A percentile compares a stretch with the other conserved stretches of the same genome.
Evolutionary conservation across 1,140 invertebrate species (phyloP).

Genomic region (Neuroterus valhalla): DNA sequence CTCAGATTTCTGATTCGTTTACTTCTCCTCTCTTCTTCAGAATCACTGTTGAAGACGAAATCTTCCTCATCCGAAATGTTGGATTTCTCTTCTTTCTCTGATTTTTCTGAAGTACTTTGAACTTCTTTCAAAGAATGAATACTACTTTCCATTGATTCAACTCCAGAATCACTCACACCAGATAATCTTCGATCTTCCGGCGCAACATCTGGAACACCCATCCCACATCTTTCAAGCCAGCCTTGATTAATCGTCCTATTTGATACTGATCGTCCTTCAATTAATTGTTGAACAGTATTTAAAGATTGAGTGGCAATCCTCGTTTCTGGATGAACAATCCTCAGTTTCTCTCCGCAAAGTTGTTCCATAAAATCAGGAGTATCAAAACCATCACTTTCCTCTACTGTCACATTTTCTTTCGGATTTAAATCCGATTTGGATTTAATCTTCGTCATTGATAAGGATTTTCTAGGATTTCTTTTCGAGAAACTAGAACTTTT

Average conservation of each 20-base stretch:
- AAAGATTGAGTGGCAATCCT: conserved; percentile 56
- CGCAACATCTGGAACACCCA: conserved; percentile 41
- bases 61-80: conserved; percentile 72
- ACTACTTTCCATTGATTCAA: conserved; percentile 59
- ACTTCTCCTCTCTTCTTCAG: conserved; percentile 74
- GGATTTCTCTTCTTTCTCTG: background rate
- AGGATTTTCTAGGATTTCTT: conserved; percentile 84
- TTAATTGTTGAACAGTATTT: conserved; percentile 69
- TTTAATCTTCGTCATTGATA: conserved; percentile 65
- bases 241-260: conserved; percentile 65
- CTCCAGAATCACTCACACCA: conserved; percentile 59
- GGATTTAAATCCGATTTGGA: conserved; percentile 50
- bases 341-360: conserved; percentile 40
- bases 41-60: conserved; percentile 81
- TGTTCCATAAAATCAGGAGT: background rate
- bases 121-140: conserved; percentile 43
- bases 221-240: conserved; percentile 76
- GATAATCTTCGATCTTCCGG: conserved; percentile 27
- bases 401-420: conserved; percentile 27
- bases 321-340: conserved; percentile 54
- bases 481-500: conserved; percentile 80
- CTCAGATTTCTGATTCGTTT: conserved; percentile 66
- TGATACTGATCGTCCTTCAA: conserved; percentile 41
- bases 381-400: conserved; percentile 29
- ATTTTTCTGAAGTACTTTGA: conserved; percentile 4